These are phyloP conservation scores for Hylyphantes graminicola DNA, from an alignment of 1,140 invertebrate species.

Conservation along the genomic window DNA sequence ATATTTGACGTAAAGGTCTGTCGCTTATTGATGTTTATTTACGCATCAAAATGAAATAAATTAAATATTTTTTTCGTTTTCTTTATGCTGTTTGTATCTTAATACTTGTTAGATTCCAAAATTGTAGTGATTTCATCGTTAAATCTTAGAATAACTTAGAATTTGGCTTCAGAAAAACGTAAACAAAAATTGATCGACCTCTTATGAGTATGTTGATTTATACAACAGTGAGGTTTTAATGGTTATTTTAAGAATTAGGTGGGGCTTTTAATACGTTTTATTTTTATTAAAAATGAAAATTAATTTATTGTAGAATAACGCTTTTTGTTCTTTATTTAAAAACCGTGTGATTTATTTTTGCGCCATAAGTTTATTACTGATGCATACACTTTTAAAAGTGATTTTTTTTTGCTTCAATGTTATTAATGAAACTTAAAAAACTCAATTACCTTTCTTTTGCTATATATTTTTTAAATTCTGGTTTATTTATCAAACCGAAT, in stretches of 20 bases:
- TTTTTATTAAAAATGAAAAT: too few relatives aligned
- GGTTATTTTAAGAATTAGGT: background rate
- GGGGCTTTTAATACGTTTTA: background rate
- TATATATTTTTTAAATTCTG: too few relatives aligned
- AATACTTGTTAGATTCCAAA: too few relatives aligned
- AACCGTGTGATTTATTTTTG: background rate
- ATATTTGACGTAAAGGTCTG: conserved; percentile 41
- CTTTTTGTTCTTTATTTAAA: background rate
- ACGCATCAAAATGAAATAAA: background rate
- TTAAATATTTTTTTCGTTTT: background rate
- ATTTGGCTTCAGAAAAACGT: background rate
- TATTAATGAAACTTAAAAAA: too few relatives aligned
- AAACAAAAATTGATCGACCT: conserved; percentile 3
- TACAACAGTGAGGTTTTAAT: background rate
- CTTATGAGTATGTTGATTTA: background rate
- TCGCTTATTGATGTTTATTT: conserved; percentile 39
- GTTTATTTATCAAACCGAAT: too few relatives aligned
- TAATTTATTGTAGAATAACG: background rate
- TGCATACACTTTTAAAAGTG: background rate
- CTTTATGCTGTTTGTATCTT: background rate
- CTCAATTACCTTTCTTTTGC: too few relatives aligned
- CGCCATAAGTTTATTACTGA: background rate
- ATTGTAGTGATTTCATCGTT: too few relatives aligned
- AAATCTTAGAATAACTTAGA: too few relatives aligned
- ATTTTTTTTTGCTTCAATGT: background rate